Evolutionary conservation across 2,113 vertebrate species (phyloP).

Genomic region (Aix galericulata): DNA sequence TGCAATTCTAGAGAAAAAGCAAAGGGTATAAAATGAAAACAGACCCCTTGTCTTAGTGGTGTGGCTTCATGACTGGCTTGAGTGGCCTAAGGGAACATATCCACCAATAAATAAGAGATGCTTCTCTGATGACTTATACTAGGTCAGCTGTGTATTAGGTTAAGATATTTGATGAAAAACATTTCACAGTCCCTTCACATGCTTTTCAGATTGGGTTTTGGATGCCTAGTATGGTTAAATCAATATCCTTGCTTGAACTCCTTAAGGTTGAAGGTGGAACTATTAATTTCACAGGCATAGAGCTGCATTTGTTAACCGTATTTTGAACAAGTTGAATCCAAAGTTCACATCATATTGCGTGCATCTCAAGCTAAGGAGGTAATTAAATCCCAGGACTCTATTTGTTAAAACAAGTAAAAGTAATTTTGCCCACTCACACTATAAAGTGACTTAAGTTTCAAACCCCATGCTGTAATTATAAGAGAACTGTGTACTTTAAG

Average conservation of each 20-base stretch:
- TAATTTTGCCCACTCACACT: neutral
- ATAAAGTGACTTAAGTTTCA: neutral
- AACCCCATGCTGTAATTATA: neutral
- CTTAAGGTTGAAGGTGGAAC: neutral
- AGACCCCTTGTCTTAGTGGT: neutral
- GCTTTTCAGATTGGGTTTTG: neutral
- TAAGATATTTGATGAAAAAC: neutral
- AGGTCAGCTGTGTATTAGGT: neutral
- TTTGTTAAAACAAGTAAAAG: neutral
- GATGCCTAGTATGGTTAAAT: neutral
- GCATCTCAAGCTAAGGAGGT: neutral
- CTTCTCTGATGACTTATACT: neutral
- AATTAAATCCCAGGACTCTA: neutral
- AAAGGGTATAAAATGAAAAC: neutral
- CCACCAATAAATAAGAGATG: neutral
- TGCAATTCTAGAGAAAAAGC: neutral
- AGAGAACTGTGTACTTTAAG: neutral
- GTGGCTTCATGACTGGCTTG: fast-evolving
- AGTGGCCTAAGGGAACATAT: neutral
- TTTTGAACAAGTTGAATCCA: neutral
- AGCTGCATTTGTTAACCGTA: neutral
- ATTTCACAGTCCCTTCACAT: neutral
- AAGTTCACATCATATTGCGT: neutral
- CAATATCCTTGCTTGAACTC: neutral
- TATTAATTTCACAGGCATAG: neutral